Conservation (phyloP, 2,797 vertebrate genomes). For the Morelia viridis region DNA sequence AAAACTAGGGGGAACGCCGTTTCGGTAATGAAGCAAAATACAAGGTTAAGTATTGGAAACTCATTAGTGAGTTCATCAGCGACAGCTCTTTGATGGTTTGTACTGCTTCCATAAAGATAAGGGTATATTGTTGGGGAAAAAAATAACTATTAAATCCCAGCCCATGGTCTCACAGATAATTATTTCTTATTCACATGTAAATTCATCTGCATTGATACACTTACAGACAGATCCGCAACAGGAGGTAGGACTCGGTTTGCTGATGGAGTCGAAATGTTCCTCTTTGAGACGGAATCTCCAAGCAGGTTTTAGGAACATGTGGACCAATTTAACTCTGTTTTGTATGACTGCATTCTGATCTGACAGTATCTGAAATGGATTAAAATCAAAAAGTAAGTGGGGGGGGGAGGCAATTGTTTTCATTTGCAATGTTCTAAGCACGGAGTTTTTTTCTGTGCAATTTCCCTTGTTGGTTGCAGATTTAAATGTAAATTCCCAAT, state of each 20-base stretch:
- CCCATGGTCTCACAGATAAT: slow-evolving; percentile 70
- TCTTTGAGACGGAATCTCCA: background rate
- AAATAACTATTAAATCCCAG: slow-evolving; percentile 74
- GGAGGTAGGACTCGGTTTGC: background rate
- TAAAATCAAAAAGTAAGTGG: background rate
- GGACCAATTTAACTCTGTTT: background rate
- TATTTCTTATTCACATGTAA: slow-evolving; percentile 78
- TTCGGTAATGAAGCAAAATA: slow-evolving; percentile 68
- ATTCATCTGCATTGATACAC: slow-evolving; percentile 65
- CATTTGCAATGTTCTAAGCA: background rate
- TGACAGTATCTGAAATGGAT: background rate
- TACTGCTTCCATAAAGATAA: slow-evolving; percentile 80
- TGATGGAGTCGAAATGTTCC: too few species aligned
- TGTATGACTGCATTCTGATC: background rate
- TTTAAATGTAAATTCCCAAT: background rate
- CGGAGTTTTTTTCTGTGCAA: background rate
- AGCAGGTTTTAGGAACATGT: background rate
- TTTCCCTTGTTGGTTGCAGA: background rate
- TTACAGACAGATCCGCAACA: slow-evolving; percentile 9
- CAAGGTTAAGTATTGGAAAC: slow-evolving; percentile 76
- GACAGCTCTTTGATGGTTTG: slow-evolving; percentile 75
- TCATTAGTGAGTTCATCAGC: slow-evolving; percentile 77
- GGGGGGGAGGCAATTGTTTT: accelerated
- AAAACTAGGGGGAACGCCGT: slow-evolving; percentile 68
- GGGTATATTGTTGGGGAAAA: slow-evolving; percentile 73